Evolutionary conservation across 2,797 vertebrate species (phyloP), one percentile per base, ranked within the genome.

Genomic region (Pampus argenteus): DNA sequence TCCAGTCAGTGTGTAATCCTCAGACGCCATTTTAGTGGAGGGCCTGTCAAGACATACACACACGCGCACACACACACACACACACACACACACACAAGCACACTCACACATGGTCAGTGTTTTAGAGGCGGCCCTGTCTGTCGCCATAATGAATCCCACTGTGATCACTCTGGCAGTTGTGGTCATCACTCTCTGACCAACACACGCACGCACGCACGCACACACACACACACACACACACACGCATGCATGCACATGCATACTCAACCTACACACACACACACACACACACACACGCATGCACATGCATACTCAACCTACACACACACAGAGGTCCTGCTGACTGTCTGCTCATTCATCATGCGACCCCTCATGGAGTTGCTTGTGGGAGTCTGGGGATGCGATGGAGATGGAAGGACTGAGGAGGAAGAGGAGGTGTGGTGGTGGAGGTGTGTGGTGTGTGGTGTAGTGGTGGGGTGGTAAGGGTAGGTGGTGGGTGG

Each of bases 71-170:
- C 47, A 56, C 74, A 64, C 58, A 54, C 77, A 62, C 77, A 78
- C 74, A 78, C 56, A 57, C 54, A 67, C 73, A 69, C 63, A 31
- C 64, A 64, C 75, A 71, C 67, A 77, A 23, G 47, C 56, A 65
- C 71, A 65, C 49, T 18, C 80, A 74, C 72, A 74, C 85, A 82
- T 34, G 66, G 74, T 73, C 82, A 69, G 85, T 86, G 91, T 96
- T 95, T 93, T 95, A 94, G 87, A 91, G 94, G 96, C 93, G 90
- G 92, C 89, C 90, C 91, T 94, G 94, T 95, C 94, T 96, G 96
- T 96, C 95, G 95, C 93, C 85, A 91, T 98, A 98, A 98, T 99
- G 98, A 98, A 95, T 91, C 91, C 94, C 95, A 94, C 91, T 95
- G 95, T 95, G 96, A 95, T 86, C 94, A 87, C 28, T 75, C 79